These are phyloP conservation scores for Dromaius novaehollandiae DNA, from an alignment of 2,113 vertebrate genomes.

Conservation along the genomic window DNA sequence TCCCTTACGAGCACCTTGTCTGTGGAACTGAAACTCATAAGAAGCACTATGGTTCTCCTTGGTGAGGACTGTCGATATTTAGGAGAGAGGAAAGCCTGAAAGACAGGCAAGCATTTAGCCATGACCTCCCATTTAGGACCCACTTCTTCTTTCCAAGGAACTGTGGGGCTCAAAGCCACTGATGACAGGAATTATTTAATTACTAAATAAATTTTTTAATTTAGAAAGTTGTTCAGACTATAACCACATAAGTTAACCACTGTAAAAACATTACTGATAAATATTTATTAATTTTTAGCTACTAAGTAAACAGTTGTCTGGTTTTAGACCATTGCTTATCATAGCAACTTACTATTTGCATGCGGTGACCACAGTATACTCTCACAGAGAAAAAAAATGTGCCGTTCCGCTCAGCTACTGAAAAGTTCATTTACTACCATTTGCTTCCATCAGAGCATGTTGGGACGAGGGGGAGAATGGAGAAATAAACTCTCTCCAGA, in stretches of 20 bases:
- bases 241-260: background rate
- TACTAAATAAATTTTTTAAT: background rate
- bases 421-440: background rate
- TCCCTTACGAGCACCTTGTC: background rate
- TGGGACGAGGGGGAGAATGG: background rate
- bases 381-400: background rate
- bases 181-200: background rate
- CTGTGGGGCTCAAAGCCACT: background rate
- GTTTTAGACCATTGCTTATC: background rate
- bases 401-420: background rate
- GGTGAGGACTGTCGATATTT: background rate
- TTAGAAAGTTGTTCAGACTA: background rate
- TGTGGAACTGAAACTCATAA: background rate
- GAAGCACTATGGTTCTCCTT: background rate
- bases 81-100: background rate
- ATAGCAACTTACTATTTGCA: background rate
- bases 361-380: background rate
- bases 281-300: background rate
- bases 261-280: background rate
- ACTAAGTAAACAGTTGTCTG: background rate
- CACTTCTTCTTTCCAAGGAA: background rate
- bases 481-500: background rate
- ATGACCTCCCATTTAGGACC: background rate
- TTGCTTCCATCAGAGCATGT: fast-evolving
- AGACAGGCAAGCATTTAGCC: background rate